Base-by-base conservation (phyloP, 2,888 invertebrate species). In the Phalangium opilio region DNA sequence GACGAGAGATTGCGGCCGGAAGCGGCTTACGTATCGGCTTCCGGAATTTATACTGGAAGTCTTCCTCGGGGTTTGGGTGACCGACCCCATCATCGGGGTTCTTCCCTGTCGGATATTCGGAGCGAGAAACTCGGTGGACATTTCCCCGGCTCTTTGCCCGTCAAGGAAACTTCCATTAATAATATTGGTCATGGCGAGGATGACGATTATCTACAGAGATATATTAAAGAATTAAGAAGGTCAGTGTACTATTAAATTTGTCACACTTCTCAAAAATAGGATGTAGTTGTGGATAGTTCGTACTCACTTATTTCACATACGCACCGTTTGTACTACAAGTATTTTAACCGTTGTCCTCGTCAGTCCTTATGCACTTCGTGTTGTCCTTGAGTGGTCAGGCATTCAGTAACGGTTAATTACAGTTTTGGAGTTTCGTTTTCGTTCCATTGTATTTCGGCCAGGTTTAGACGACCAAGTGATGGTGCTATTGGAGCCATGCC, bases 1-100 rank as follows among this genome's bases (percentile, higher is more conserved):
- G 67, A 67, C 51, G 67, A 67, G 52, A 56, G 59, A 40, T 56
- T 61, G 32, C 44, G 56, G n/a, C 32, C 47, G 49, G 41, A 46
- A 12, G 48, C 52, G 43, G 41, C 44, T 15, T 34, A 43, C 14
- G 45, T 45, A 27, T 19, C 42, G 7, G 33, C 42, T 36, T 43
- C 48, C 14, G 18, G 47, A 20, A 45, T 48, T 32, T 19, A 43
- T 2, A 19, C 36, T 2, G 32, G 46, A 14, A 15, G 20, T 33
- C 45, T 48, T 27, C 15, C 32, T 10, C 20, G 45, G 41, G 35
- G 45, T 12, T 11, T 14, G 11, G 42, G 15, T 7, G 14, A 21
- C 3, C 10, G 33, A 20, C 27, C 34, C 40, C 47, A 50, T 19
- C 48, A 43, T 2, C 41, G 51, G 14, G 27, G 51, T 2, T 51